These are phyloP conservation scores for Drosophila seguyi DNA, from an alignment of 1,140 invertebrate genomes.

Conservation along the genomic window DNA sequence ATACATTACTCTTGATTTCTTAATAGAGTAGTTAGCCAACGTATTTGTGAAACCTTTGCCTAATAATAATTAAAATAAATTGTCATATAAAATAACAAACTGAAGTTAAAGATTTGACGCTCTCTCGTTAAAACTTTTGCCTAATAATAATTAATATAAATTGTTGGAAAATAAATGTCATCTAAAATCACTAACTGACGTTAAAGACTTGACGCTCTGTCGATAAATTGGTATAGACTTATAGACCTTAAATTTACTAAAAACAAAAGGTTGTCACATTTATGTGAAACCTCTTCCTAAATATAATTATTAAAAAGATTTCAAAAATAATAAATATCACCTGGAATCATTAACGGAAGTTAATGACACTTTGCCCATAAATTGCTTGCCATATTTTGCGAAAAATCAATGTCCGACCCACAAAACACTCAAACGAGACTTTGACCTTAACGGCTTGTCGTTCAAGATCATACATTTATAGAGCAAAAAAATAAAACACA, in stretches of 20 bases:
- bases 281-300: neutral
- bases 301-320: neutral
- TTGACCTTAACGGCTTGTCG: constrained; percentile 66
- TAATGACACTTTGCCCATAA: neutral
- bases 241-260: too few relatives aligned
- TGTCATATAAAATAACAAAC: too few relatives aligned
- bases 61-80: too few relatives aligned
- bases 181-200: neutral
- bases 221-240: too few relatives aligned
- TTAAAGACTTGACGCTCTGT: neutral
- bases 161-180: too few relatives aligned
- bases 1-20: neutral
- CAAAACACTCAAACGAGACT: constrained; percentile 44
- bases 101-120: too few relatives aligned
- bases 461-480: constrained; percentile 65
- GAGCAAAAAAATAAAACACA: constrained; percentile 33
- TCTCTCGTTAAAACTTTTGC: too few relatives aligned
- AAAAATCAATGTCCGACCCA: constrained; percentile 63
- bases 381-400: constrained; percentile 35
- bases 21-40: too few relatives aligned
- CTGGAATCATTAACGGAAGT: neutral
- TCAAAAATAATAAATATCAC: neutral
- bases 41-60: too few relatives aligned
- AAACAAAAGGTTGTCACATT: neutral
- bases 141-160: too few relatives aligned